Base-by-base conservation (phyloP, 2,888 invertebrate species). In the Pyrrhosoma nymphula region DNA sequence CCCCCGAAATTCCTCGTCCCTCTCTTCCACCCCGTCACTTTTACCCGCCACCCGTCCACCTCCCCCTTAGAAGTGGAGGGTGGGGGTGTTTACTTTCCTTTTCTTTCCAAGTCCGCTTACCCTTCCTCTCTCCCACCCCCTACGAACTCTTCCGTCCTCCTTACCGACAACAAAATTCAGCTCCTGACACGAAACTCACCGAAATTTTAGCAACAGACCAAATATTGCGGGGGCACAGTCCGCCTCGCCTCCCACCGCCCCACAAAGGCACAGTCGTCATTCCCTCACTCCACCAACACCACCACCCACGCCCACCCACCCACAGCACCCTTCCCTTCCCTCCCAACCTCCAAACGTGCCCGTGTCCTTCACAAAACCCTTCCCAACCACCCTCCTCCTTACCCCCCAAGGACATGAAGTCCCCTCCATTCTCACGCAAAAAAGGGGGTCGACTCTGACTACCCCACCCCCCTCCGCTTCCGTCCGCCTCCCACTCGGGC, bases 121-220 rank as follows among this genome's bases (percentile, higher is more conserved):
- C 8, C 47, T 47, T 47, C 47, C 47, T 8, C 47, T 8, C 8
- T n/a, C 69, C 47, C 8, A 47, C 47, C 47, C 2, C 10, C 69
- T 26, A 0, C 69, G 12, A 60, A 23, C 69, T 26, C 69, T n/a
- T 26, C 26, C 23, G 26, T 26, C 69, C 26, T 26, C 69, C 26
- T 26, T n/a, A 20, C 23, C n/a, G 69, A n/a, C 6, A 69, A 69
- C 69, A 69, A 69, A 23, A 69, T 69, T 69, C 69, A 69, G 69
- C 69, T n/a, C 69, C 69, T 69, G 69, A 69, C 69, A 69, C 69
- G 69, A 69, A 69, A 69, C 69, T 69, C 69, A n/a, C 69, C 69
- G 8, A 69, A 69, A 69, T 69, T 47, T 69, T n/a, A 69, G 69
- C 69, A 69, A 69, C 69, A 69, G 69, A 69, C 69, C 69, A 69